phyloP scores from a whole-genome alignment of 2,797 vertebrate species.

The Valencia hispanica region DNA sequence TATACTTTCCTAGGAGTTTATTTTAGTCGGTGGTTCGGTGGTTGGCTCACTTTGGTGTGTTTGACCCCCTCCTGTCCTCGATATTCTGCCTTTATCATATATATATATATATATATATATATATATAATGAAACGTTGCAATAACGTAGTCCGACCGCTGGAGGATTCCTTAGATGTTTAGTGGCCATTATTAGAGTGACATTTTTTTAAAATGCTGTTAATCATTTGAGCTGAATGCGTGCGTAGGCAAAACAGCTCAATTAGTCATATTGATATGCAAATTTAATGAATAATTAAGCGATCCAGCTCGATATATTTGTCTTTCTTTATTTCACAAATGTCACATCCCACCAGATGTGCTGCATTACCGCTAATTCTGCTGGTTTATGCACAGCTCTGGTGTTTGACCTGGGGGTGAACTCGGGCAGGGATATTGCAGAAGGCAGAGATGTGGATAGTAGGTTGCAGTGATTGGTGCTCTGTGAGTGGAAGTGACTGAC shows the following conservation, averaged over 20 bases:
- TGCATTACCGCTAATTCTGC: constrained; percentile 19
- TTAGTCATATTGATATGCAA: constrained; percentile 69
- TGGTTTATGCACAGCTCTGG: constrained; percentile 40
- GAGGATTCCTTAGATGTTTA: constrained; percentile 75
- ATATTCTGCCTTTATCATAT: constrained; percentile 80
- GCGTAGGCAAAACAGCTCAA: constrained; percentile 52
- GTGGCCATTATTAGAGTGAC: constrained; percentile 55
- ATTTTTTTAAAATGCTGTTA: constrained; percentile 59
- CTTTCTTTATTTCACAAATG: constrained; percentile 69
- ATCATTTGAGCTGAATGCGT: constrained; percentile 43
- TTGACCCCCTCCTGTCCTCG: constrained; percentile 76
- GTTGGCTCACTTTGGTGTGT: constrained; percentile 70
- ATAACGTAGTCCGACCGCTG: constrained; percentile 79
- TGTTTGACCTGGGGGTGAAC: constrained; percentile 73
- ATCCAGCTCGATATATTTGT: constrained; percentile 65
- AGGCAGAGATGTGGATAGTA: constrained; percentile 54
- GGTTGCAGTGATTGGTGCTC: constrained; percentile 43
- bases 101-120: constrained; percentile 1
- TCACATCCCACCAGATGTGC: constrained; percentile 63
- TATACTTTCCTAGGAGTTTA: constrained; percentile 12
- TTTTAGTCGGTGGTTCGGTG: constrained; percentile 52
- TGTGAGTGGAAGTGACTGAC: constrained; percentile 34
- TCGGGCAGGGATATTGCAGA: constrained; percentile 63
- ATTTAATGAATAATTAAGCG: constrained; percentile 63
- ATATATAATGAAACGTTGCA: constrained; percentile 73